Percentiles rank a stretch among this genome's conserved stretches.
Conservation (phyloP, 2,113 vertebrate species). For the Muntiacus muntjak region DNA sequence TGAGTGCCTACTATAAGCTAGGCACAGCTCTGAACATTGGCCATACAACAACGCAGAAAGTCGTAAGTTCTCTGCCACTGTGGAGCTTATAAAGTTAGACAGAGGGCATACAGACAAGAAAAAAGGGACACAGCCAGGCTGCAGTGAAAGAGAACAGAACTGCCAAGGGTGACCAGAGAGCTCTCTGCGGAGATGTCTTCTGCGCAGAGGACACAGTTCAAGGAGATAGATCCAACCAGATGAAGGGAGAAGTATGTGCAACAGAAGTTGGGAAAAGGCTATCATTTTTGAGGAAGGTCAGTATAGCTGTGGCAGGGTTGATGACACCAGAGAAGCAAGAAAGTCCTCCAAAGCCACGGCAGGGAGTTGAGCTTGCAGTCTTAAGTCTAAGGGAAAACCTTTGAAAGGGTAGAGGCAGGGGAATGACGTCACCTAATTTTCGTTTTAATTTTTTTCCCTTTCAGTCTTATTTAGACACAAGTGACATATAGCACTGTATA, state of each 20-base stretch:
- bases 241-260: not conserved
- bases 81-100: not conserved
- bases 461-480: not conserved
- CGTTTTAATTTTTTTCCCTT: not conserved
- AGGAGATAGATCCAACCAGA: not conserved
- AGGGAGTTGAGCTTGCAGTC: not conserved
- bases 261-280: not conserved
- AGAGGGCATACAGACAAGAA: not conserved
- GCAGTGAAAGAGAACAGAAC: not conserved
- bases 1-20: not conserved
- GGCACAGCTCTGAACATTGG: not conserved
- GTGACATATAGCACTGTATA: not conserved
- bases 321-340: not conserved
- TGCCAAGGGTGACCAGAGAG: not conserved
- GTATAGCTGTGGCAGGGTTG: too few relatives aligned
- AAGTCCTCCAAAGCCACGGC: not conserved
- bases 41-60: not conserved
- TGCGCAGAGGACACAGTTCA: not conserved
- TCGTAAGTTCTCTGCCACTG: not conserved
- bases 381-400: not conserved
- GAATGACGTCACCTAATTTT: not conserved
- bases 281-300: not conserved
- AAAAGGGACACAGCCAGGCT: not conserved
- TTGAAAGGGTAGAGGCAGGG: not conserved
- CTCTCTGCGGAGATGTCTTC: not conserved